These are phyloP conservation scores for Hyppa rectilinea DNA, from an alignment of 2,888 invertebrate genomes.

Conservation along the genomic window DNA sequence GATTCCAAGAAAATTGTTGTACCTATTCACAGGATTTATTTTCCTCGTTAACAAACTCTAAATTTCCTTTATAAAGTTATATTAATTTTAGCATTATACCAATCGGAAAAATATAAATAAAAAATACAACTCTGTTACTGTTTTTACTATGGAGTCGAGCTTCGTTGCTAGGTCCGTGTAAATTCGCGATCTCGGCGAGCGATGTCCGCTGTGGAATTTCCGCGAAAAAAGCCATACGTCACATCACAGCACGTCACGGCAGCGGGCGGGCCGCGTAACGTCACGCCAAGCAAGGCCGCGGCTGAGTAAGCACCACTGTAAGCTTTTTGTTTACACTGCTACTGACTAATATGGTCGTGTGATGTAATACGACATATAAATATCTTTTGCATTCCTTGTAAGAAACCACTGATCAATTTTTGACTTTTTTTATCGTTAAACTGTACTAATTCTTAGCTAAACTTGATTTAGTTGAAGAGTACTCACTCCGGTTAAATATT, in stretches of 20 bases:
- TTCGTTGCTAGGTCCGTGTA: constrained; percentile 55
- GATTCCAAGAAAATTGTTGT: constrained; percentile 10
- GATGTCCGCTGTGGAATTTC: constrained; percentile 86
- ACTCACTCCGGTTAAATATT: constrained; percentile 23
- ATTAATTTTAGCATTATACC: background rate
- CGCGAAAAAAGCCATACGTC: constrained; percentile 88
- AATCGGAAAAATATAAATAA: background rate
- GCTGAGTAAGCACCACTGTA: constrained; percentile 72
- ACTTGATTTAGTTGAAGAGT: background rate
- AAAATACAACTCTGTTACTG: constrained; percentile 10
- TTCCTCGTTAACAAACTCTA: constrained; percentile 3
- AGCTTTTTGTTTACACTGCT: constrained; percentile 74
- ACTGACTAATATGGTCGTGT: constrained; percentile 71
- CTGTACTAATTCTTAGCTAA: background rate
- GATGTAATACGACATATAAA: constrained; percentile 59
- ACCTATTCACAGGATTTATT: constrained; percentile 19
- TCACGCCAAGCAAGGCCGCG: constrained; percentile 84
- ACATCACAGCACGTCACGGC: constrained; percentile 76
- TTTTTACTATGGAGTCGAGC: constrained; percentile 17
- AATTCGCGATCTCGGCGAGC: constrained; percentile 74
- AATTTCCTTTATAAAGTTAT: constrained; percentile 17
- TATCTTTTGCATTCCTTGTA: constrained; percentile 32
- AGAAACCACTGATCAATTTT: constrained; percentile 34
- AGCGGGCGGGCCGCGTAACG: constrained; percentile 77
- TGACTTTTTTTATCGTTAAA: background rate